Evolutionary conservation across 2,888 invertebrate species (phyloP), one percentile per base, ranked within the genome.

Genomic region (Tetranychus piercei): DNA sequence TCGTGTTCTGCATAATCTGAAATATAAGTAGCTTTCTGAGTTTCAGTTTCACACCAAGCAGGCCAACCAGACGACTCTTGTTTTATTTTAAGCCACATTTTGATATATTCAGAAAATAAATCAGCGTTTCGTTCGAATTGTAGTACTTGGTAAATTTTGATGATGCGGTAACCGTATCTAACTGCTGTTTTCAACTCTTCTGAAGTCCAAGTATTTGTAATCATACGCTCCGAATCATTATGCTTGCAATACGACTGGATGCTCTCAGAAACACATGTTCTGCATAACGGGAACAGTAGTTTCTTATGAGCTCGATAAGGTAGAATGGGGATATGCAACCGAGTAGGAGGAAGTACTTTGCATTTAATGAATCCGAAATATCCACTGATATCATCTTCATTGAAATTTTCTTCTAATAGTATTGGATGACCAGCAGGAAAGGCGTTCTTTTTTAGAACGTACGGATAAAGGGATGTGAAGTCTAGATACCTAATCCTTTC

Each of bases 291-390:
- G 73, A 80, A 80, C 34, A 77, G 76, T 1, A 79, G 75, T 76
- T 80, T 80, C 0, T 76, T 76, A 23, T 67, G 76, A 75, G 75
- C 76, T 73, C 77, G 71, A 15, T 76, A 76, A 4, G 80, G 80
- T 6, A 81, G 74, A 1, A 80, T 79, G 15, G 80, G 80, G 67
- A 79, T 79, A 72, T 79, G 77, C 76, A 22, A 78, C 74, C 44
- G 79, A 69, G 74, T 81, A 8, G 79, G 80, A 6, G 80, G 79
- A 11, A 80, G 23, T 3, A 80, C 74, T 72, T 77, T 78, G 72
- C 79, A 79, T 74, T 80, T 79, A 7, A 79, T 73, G 8, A 80
- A 43, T 8, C 80, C 81, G 73, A 79, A 78, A 71, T 79, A 80
- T 23, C 5, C 15, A 15, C 15, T 45, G 45, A 45, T 45, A 15